Evolutionary conservation across 2,888 invertebrate genomes (phyloP), one percentile per base, ranked within the genome.

Genomic region (Rapana venosa): DNA sequence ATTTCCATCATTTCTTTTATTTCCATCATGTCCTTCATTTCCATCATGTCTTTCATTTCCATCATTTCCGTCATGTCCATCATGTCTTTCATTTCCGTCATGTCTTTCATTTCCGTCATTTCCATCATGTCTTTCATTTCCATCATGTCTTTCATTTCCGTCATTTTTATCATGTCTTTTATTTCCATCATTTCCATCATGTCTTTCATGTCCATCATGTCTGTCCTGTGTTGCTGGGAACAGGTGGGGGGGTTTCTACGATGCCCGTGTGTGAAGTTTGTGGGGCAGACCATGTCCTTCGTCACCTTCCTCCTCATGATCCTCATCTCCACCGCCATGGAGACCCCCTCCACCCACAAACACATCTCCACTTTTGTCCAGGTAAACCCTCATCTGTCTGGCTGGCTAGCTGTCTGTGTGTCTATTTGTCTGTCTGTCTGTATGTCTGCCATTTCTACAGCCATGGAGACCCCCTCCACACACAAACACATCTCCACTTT

Each of bases 181-280:
- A 66, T 47, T 1, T 66, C 20, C 74, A 13, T 11, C n/a, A 11
- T n/a, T 26, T n/a, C 74, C 11, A 1, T n/a, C 74, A n/a, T 26
- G n/a, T n/a, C 74, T 74, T 22, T 2, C 74, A 66, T 47, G 26
- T 66, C 20, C 17, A 6, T 1, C 26, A 13, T 22, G 11, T 77
- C 13, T 77, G 1, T 77, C 35, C 22, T 32, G 17, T 26, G n/a
- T n/a, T n/a, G n/a, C n/a, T n/a, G n/a, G n/a, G n/a, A n/a, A n/a
- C 92, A 95, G 95, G 91, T 95, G 32, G 94, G 94, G 8, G 92
- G 92, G 32, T 93, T 95, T 88, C 92, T 95, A 84, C 91, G 93
- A 35, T 94, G 94, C 58, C 95, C 95, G 6, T 94, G 95, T 91
- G 94, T 95, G 26, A 95, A 95, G 92, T 95, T 95, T 90, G 93